Evolutionary conservation across 2,113 vertebrate species (phyloP).

Genomic region (Corythornis cristatus): DNA sequence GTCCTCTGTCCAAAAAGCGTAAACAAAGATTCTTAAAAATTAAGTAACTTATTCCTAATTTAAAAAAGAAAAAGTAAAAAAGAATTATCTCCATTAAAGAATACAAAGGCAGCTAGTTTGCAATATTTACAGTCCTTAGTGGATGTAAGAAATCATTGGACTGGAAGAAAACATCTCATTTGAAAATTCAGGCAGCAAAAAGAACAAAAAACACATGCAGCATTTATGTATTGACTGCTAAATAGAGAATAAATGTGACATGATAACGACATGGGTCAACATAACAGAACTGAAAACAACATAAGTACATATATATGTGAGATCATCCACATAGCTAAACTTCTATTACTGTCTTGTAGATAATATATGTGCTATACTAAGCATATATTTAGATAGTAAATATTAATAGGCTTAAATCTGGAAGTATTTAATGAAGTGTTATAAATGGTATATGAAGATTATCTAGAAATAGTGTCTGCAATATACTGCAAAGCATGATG

Average conservation of each 20-base stretch:
- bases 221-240: background rate
- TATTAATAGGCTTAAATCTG: background rate
- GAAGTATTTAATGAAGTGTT: background rate
- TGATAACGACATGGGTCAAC: background rate
- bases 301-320: background rate
- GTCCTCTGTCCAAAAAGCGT: background rate
- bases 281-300: background rate
- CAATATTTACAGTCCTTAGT: background rate
- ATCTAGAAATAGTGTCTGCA: background rate
- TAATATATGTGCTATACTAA: background rate
- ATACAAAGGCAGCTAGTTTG: background rate
- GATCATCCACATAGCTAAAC: background rate
- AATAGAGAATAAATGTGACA: background rate
- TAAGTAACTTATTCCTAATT: background rate
- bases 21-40: background rate
- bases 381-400: background rate
- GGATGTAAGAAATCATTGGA: background rate
- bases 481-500: accelerated
- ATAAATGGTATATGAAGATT: background rate
- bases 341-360: background rate
- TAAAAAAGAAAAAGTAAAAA: background rate
- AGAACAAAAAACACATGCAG: background rate
- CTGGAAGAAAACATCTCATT: background rate
- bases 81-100: background rate
- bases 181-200: background rate